Evolutionary conservation across 2,888 invertebrate genomes (phyloP).

Genomic region (Lycophotia porphyrea): DNA sequence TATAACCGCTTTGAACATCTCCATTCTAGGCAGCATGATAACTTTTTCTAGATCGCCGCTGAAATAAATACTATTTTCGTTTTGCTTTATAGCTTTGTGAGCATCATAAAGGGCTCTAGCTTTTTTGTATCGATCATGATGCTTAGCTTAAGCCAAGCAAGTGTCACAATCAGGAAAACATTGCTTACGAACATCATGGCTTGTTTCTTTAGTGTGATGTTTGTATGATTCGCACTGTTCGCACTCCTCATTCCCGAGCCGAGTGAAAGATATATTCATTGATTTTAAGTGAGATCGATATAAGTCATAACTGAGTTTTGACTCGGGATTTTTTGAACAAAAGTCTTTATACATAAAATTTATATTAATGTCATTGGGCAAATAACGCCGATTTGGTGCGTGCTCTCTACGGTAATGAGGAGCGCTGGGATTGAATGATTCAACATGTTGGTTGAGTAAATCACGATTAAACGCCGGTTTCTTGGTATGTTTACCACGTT

Average conservation of each 20-base stretch:
- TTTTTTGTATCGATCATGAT: conserved; percentile 13
- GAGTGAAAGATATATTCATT: conserved; percentile 42
- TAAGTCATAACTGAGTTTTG: conserved; percentile 30
- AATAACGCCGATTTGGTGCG: conserved; percentile 20
- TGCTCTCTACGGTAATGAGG: conserved; percentile 33
- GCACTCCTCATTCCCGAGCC: conserved; percentile 36
- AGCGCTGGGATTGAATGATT: conserved; percentile 23
- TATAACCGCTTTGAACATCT: conserved; percentile 7
- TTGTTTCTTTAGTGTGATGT: conserved; percentile 20
- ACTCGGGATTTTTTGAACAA: conserved; percentile 24
- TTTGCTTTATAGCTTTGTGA: conserved; percentile 8
- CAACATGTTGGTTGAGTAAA: conserved; percentile 20
- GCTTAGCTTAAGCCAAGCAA: conserved; percentile 7
- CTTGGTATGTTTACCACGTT: conserved; percentile 27
- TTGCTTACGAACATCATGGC: conserved; percentile 16
- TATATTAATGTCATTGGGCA: conserved; percentile 27
- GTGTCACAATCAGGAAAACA: conserved; percentile 10
- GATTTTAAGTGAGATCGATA: conserved; percentile 32
- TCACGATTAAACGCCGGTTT: conserved; percentile 26
- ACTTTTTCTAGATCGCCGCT: conserved; percentile 17
- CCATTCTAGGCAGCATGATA: conserved; percentile 18
- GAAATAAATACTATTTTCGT: not conserved
- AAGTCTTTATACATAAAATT: conserved; percentile 23
- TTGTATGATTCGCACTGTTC: conserved; percentile 28
- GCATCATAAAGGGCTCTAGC: conserved; percentile 10